These are phyloP conservation scores for Caprella mutica DNA, from an alignment of 2,888 invertebrate genomes.

Conservation along the genomic window DNA sequence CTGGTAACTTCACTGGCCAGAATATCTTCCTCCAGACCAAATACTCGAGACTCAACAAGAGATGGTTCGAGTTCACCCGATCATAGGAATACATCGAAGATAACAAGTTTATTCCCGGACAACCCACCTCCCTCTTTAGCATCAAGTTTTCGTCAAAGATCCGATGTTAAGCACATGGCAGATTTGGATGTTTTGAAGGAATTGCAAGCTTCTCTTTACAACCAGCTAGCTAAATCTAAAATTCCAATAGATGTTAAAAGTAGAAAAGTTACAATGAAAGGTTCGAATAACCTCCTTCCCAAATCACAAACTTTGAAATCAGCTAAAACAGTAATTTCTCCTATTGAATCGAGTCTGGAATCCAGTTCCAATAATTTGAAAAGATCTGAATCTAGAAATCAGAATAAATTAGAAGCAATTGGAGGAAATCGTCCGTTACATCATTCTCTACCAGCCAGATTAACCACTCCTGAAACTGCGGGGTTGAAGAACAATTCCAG, in stretches of 20 bases:
- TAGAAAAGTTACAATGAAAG: not conserved
- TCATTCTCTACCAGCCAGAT: conserved; percentile 1
- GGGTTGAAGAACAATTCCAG: conserved; percentile 3
- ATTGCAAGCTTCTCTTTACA: not conserved
- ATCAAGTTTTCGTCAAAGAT: not conserved
- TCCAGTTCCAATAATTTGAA: not conserved
- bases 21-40: not conserved
- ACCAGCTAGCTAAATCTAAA: not conserved
- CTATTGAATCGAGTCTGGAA: not conserved
- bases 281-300: no score
- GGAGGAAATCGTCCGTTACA: not conserved
- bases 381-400: not conserved
- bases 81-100: not conserved
- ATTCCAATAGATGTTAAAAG: no score
- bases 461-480: conserved; percentile 2
- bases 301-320: not conserved
- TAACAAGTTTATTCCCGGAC: not conserved
- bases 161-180: not conserved
- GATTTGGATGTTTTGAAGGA: conserved; percentile 1
- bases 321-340: not conserved
- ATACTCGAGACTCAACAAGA: not conserved
- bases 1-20: conserved; percentile 17
- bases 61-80: not conserved
- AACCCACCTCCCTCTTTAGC: not conserved
- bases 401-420: not conserved